Evolutionary conservation across 2,888 invertebrate genomes (phyloP).

Genomic region (Stegophylla sp.): DNA sequence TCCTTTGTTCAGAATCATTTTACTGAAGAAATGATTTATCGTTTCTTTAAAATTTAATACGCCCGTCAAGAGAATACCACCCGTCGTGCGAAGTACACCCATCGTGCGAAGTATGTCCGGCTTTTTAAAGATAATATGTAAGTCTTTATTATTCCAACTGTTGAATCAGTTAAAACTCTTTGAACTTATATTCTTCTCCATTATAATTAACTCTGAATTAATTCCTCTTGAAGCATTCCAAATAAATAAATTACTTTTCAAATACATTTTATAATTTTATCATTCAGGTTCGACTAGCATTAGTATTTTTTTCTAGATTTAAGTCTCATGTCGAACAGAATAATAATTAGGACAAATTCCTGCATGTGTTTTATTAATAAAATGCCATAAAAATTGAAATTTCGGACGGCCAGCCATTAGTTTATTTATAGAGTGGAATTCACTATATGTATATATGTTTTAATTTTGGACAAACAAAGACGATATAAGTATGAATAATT

Average conservation of each 20-base stretch:
- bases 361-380: constrained; percentile 43
- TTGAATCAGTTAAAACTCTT: not conserved
- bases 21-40: too few species aligned
- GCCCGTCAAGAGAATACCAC: too few species aligned
- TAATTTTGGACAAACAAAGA: not conserved
- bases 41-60: too few species aligned
- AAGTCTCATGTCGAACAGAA: not conserved
- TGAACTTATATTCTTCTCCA: not conserved
- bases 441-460: not conserved
- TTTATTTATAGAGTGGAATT: constrained; percentile 32
- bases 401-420: constrained; percentile 13
- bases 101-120: too few species aligned
- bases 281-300: not conserved
- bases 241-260: not conserved
- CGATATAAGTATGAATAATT: not conserved
- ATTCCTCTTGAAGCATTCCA: not conserved
- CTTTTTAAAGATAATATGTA: not conserved
- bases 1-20: too few species aligned
- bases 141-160: not conserved
- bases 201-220: not conserved
- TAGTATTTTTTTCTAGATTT: not conserved
- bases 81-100: too few species aligned
- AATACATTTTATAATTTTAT: not conserved
- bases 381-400: constrained; percentile 42
- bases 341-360: constrained; percentile 17